phyloP scores from a whole-genome alignment of 2,888 invertebrate genomes.

The Metallyticus violacea region DNA sequence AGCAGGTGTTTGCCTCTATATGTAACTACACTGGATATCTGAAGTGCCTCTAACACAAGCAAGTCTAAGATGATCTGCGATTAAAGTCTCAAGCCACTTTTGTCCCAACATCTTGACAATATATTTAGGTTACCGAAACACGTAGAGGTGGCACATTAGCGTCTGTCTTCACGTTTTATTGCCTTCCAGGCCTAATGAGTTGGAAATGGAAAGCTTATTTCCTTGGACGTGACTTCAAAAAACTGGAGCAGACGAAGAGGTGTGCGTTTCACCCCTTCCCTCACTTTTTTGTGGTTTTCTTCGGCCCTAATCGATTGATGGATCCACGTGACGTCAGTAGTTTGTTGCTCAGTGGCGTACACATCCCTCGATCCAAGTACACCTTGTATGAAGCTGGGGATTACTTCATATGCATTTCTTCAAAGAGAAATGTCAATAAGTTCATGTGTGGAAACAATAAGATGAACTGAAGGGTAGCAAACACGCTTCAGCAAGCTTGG shows the following conservation, averaged over 20 bases:
- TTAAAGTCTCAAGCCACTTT: not conserved
- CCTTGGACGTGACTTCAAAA: not conserved
- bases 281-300: not conserved
- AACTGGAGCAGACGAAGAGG: not conserved
- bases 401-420: too few relatives aligned
- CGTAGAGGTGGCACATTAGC: not conserved
- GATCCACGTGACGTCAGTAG: not conserved
- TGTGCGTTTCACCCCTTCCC: not conserved
- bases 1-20: too few relatives aligned
- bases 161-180: not conserved
- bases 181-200: not conserved
- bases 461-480: too few relatives aligned
- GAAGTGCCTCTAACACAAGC: too few relatives aligned
- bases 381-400: too few relatives aligned
- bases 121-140: not conserved
- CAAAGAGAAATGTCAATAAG: too few relatives aligned
- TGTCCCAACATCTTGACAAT: not conserved
- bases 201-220: not conserved
- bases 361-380: too few relatives aligned
- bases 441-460: too few relatives aligned
- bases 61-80: too few relatives aligned
- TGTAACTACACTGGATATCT: too few relatives aligned
- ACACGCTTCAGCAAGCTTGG: too few relatives aligned
- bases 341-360: not conserved
- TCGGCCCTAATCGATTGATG: not conserved